These are phyloP conservation scores for Piprites chloris DNA, from an alignment of 2,113 vertebrate genomes.

Conservation along the genomic window DNA sequence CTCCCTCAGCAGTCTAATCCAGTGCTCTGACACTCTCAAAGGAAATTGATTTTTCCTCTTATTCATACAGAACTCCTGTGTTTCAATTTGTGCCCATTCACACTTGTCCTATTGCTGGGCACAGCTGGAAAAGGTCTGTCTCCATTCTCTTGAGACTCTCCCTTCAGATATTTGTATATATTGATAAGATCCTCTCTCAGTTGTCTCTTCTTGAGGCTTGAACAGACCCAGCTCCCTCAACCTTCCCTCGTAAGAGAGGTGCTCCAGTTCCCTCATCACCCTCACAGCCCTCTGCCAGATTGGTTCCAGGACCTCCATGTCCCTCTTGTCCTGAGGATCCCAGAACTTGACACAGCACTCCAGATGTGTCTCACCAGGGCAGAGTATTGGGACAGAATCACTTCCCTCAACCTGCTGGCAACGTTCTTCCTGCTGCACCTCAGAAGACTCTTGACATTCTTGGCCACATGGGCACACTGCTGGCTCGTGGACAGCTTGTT, in stretches of 20 bases:
- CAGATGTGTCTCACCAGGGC: neutral
- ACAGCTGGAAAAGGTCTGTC: neutral
- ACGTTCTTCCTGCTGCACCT: neutral
- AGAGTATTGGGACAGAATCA: neutral
- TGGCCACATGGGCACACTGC: neutral
- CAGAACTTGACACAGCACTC: neutral
- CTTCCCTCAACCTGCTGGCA: accelerated
- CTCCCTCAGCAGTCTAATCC: neutral
- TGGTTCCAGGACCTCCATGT: accelerated
- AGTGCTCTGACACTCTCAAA: neutral
- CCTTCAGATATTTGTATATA: neutral
- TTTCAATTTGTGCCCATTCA: neutral
- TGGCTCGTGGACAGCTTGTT: neutral
- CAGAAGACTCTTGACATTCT: neutral
- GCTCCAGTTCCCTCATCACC: neutral
- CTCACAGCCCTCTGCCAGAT: neutral
- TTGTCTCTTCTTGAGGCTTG: neutral
- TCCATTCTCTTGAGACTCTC: neutral
- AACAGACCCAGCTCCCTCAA: neutral
- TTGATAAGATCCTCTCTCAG: neutral
- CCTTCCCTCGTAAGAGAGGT: neutral
- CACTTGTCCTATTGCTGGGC: neutral
- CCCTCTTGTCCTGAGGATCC: neutral
- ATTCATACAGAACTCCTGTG: neutral
- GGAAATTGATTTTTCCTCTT: neutral